A percentile compares a stretch with the other conserved stretches of the same genome.
Conservation (phyloP, 2,888 invertebrate genomes). For the Portevinia maculata region DNA sequence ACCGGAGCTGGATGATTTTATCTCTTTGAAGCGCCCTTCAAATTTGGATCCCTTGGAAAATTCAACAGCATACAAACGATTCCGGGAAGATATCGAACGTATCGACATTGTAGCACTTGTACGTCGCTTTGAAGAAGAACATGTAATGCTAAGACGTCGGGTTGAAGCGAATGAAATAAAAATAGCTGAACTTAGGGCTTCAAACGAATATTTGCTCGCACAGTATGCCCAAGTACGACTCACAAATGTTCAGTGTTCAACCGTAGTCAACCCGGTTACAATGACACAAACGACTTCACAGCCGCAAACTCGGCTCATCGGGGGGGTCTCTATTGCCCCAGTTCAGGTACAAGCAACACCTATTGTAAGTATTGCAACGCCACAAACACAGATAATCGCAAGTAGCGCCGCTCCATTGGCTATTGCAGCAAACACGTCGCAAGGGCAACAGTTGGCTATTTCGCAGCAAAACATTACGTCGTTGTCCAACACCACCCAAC, state of each 20-base stretch:
- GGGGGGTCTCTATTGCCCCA: conserved; percentile 84
- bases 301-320: conserved; percentile 83
- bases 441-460: conserved; percentile 75
- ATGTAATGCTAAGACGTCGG: conserved; percentile 75
- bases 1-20: conserved; percentile 63
- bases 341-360: conserved; percentile 84
- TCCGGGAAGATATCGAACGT: conserved; percentile 75
- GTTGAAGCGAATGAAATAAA: conserved; percentile 77
- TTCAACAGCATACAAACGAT: conserved; percentile 70
- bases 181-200: conserved; percentile 87
- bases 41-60: conserved; percentile 54
- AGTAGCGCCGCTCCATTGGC: conserved; percentile 75
- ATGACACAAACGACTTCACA: conserved; percentile 85
- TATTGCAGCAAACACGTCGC: conserved; percentile 75
- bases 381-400: conserved; percentile 77
- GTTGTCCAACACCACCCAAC: conserved; percentile 73
- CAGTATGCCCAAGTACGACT: conserved; percentile 89
- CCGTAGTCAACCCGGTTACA: conserved; percentile 86
- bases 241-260: conserved; percentile 84
- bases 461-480: conserved; percentile 76
- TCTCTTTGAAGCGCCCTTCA: conserved; percentile 67
- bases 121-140: conserved; percentile 77
- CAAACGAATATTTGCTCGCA: conserved; percentile 90
- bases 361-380: conserved; percentile 85
- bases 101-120: conserved; percentile 75